Conservation (phyloP, 2,888 invertebrate genomes). For the Diarsia brunnea region DNA sequence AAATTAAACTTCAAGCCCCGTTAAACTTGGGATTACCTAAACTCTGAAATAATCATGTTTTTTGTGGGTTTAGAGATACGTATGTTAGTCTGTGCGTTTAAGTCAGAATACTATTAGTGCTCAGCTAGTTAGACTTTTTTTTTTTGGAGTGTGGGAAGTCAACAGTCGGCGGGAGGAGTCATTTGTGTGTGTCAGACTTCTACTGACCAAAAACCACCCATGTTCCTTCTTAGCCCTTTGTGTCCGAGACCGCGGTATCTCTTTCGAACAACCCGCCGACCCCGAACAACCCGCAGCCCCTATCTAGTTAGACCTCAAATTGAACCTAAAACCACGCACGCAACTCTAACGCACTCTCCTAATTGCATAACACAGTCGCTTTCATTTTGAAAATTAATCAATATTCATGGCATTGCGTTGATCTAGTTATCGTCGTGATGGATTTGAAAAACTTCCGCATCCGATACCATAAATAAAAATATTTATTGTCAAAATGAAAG, state of each 20-base stretch:
- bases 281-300: too few relatives aligned
- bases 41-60: background rate
- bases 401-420: constrained; percentile 44
- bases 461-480: constrained; percentile 34
- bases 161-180: too few relatives aligned
- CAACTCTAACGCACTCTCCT: background rate
- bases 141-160: too few relatives aligned
- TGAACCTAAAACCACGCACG: background rate
- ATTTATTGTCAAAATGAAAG: constrained; percentile 40
- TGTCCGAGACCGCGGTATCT: too few relatives aligned
- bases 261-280: too few relatives aligned
- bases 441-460: constrained; percentile 41
- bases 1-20: constrained; percentile 3
- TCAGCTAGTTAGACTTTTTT: background rate
- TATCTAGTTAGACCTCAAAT: too few relatives aligned
- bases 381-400: constrained; percentile 31
- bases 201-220: too few relatives aligned
- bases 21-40: background rate
- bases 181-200: too few relatives aligned
- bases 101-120: too few relatives aligned
- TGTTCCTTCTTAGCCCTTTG: too few relatives aligned
- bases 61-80: background rate
- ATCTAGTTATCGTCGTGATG: constrained; percentile 29
- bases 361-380: constrained; percentile 28
- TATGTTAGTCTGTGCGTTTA: background rate